Percentiles rank a stretch among this genome's conserved stretches.
Evolutionary conservation across 2,113 vertebrate species (phyloP).

Genomic region (Sinosuthora webbiana): DNA sequence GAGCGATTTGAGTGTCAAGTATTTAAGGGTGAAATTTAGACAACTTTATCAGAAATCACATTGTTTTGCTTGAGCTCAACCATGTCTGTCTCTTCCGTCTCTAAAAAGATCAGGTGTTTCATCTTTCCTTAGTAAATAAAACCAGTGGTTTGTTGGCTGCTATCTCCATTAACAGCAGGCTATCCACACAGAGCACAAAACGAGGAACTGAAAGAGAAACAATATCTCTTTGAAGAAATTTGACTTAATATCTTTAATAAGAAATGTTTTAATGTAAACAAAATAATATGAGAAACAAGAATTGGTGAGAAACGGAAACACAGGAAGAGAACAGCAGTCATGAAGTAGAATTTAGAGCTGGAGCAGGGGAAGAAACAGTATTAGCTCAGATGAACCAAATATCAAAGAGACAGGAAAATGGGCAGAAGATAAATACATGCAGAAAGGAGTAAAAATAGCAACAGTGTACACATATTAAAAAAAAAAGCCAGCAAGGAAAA

Average conservation of each 20-base stretch:
- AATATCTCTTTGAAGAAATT: constrained; percentile 20
- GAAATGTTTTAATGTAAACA: neutral
- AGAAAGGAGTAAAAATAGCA: constrained; percentile 16
- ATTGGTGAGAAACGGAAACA: neutral
- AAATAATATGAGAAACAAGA: neutral
- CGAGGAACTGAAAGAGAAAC: constrained; percentile 1
- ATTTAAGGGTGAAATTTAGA: neutral
- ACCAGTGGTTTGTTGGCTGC: neutral
- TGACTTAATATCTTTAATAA: constrained; percentile 21
- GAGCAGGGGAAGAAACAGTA: neutral
- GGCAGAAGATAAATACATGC: neutral
- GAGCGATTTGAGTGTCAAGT: neutral
- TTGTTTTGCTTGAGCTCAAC: neutral
- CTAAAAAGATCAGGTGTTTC: neutral
- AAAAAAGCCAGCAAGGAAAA: neutral
- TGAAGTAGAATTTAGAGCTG: constrained; percentile 4
- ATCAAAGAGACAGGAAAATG: constrained; percentile 16
- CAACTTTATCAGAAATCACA: neutral
- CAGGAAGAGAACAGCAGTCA: neutral
- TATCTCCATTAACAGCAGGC: neutral
- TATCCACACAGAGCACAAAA: constrained; percentile 15
- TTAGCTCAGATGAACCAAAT: neutral
- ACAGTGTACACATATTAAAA: neutral
- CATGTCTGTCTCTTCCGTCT: neutral
- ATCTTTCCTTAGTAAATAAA: neutral